phyloP scores from a whole-genome alignment of 2,888 invertebrate genomes.

The Epinotia ramella region DNA sequence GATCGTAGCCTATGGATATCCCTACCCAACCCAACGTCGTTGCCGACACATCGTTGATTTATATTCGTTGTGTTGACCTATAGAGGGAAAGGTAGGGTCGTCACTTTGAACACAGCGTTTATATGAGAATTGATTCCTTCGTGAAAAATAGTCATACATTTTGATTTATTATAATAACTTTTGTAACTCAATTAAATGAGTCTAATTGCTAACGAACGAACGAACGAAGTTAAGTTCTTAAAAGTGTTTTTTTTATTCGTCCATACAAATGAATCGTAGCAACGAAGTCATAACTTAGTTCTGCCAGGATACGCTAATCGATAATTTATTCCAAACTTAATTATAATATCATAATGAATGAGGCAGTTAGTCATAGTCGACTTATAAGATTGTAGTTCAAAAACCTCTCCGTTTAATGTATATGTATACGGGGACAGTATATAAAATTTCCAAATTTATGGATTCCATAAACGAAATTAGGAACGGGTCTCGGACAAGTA shows the following conservation, averaged over 20 bases:
- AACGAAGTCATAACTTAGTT: not conserved
- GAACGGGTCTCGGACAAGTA: slow-evolving; percentile 51
- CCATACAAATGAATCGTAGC: not conserved
- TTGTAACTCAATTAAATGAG: not conserved
- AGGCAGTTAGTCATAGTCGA: slow-evolving; percentile 19
- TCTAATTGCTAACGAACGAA: no score
- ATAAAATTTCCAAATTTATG: slow-evolving; percentile 43
- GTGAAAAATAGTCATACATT: no score
- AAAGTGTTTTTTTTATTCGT: no score
- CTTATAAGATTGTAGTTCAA: slow-evolving; percentile 33
- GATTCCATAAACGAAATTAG: slow-evolving; percentile 52
- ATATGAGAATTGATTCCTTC: no score
- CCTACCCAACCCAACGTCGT: no score
- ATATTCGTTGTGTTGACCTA: no score
- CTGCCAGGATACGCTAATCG: not conserved
- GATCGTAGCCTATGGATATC: no score
- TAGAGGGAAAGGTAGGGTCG: no score
- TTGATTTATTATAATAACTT: no score
- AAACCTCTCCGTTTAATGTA: slow-evolving; percentile 23
- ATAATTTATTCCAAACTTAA: not conserved
- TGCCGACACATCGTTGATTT: no score
- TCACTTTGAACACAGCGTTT: no score
- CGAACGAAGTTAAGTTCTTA: not conserved
- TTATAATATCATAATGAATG: slow-evolving; percentile 22
- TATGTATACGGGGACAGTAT: slow-evolving; percentile 45